phyloP scores from a whole-genome alignment of 2,888 invertebrate genomes.

The Arrhopalites spinosus region DNA sequence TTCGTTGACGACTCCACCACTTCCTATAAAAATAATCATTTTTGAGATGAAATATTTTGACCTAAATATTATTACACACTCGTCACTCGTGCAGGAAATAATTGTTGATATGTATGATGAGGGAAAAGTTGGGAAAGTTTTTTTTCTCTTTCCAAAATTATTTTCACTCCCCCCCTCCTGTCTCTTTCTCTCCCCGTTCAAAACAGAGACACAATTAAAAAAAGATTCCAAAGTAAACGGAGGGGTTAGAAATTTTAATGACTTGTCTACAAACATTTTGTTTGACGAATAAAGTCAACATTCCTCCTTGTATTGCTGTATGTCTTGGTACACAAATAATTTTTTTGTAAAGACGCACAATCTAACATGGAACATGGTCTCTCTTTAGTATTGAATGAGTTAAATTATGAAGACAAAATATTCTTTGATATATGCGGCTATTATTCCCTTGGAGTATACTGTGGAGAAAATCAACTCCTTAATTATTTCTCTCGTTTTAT shows the following conservation, averaged over 20 bases:
- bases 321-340: neutral
- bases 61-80: neutral
- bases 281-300: slow-evolving; percentile 5
- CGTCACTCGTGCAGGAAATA: neutral
- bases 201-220: slow-evolving; percentile 8
- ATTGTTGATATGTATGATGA: neutral
- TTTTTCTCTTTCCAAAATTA: neutral
- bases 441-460: no score
- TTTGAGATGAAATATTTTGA: neutral
- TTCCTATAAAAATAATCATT: slow-evolving; percentile 17
- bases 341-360: neutral
- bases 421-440: no score
- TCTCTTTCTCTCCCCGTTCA: neutral
- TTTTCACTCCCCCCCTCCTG: neutral
- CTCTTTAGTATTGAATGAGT: no score
- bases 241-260: slow-evolving; percentile 8
- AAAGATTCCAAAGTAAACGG: neutral
- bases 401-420: no score
- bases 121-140: neutral
- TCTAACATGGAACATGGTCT: no score
- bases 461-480: no score
- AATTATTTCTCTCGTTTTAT: neutral
- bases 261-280: slow-evolving; percentile 5
- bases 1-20: slow-evolving; percentile 25
- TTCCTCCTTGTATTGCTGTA: neutral